Conservation (phyloP, 2,797 vertebrate species). For the Danio choprae region DNA sequence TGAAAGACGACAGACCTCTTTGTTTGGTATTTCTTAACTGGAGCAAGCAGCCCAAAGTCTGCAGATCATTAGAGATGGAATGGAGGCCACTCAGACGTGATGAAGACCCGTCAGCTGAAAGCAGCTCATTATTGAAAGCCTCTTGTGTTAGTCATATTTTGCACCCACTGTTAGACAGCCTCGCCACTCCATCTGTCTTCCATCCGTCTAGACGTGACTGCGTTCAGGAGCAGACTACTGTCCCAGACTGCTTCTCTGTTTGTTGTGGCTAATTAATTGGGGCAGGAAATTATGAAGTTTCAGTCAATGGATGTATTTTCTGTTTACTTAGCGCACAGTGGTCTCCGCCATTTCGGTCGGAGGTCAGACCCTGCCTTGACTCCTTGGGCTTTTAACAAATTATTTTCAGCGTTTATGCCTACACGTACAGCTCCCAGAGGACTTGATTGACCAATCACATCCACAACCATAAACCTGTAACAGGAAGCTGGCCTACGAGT, state of each 20-base stretch:
- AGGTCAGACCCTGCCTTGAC: conserved; percentile 32
- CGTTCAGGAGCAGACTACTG: conserved; percentile 2
- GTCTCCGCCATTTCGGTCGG: not conserved
- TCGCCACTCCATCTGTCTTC: conserved; percentile 33
- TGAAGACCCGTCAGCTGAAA: conserved; percentile 30
- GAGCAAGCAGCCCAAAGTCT: conserved; percentile 48
- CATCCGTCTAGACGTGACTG: conserved; percentile 28
- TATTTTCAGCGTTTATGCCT: not conserved
- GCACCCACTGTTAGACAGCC: conserved; percentile 39
- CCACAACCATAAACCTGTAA: conserved; percentile 14
- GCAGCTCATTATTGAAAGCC: conserved; percentile 60
- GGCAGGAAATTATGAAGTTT: conserved; percentile 20
- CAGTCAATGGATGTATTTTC: conserved; percentile 31
- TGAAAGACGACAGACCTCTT: conserved; percentile 39
- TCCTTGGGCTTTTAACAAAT: conserved; percentile 43
- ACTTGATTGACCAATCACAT: conserved; percentile 15
- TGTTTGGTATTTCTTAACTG: conserved; percentile 56
- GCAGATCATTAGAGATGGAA: conserved; percentile 46
- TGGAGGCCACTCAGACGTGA: conserved; percentile 31
- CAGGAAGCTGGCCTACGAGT: conserved; percentile 27
- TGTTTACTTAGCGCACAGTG: conserved; percentile 14
- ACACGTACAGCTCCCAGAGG: conserved; percentile 11
- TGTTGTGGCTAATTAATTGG: conserved; percentile 38
- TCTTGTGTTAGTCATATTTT: conserved; percentile 48
- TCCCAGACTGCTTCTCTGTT: not conserved